Conservation (phyloP, 2,888 invertebrate genomes). For the Chaetogeoica ovagalla region DNA sequence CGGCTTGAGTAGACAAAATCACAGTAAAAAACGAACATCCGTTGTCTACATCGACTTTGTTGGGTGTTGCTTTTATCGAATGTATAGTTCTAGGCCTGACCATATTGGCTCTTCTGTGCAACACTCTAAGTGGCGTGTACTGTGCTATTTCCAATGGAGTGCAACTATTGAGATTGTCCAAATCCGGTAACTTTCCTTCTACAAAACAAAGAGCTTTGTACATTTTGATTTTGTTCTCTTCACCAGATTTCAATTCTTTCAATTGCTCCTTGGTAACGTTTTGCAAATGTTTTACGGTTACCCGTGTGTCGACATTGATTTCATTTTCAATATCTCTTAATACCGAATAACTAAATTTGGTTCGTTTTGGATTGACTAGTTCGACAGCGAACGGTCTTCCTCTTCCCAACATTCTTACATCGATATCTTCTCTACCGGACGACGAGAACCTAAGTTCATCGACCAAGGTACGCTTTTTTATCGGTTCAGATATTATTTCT, state of each 20-base stretch:
- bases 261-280: conserved; percentile 66
- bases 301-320: conserved; percentile 63
- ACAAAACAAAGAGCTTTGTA: conserved; percentile 77
- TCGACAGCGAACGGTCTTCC: conserved; percentile 94
- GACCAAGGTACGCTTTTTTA: conserved; percentile 67
- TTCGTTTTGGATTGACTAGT: conserved; percentile 69
- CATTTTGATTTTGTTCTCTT: conserved; percentile 82
- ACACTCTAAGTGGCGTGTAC: conserved; percentile 86
- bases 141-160: conserved; percentile 70
- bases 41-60: conserved; percentile 6
- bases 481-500: conserved; percentile 76
- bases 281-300: conserved; percentile 69
- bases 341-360: conserved; percentile 62
- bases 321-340: conserved; percentile 65
- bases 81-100: conserved; percentile 70
- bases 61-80: conserved; percentile 61
- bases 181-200: conserved; percentile 45
- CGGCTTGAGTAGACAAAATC: conserved; percentile 73
- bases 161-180: conserved; percentile 61
- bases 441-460: conserved; percentile 72
- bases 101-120: conserved; percentile 80
- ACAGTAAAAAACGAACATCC: conserved; percentile 49
- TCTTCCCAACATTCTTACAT: conserved; percentile 88
- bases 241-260: conserved; percentile 77
- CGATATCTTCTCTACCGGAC: conserved; percentile 95